Base-by-base conservation (phyloP, 2,113 vertebrate species). In the Alces alces region DNA sequence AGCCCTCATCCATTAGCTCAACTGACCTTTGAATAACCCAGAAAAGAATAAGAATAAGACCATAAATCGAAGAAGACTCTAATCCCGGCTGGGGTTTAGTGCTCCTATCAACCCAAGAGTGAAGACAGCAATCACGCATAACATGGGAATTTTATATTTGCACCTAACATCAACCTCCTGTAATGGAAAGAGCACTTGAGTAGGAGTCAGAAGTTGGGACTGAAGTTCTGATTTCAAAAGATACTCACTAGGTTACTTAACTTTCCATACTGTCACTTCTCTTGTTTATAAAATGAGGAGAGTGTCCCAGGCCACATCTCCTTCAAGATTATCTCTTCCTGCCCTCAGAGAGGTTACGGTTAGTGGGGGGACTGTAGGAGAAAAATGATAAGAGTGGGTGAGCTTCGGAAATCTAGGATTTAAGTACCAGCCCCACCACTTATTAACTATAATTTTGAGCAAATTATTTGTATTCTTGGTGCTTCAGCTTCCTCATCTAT, bases 11-110 rank as follows among this genome's bases (percentile, higher is more conserved):
- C 82, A 96, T 95, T 86, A 94, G 50, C 91, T 54, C 82, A 55
- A 21, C 50, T 93, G 91, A 94, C 89, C 97, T 97, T 89, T 89
- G 89, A 93, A 86, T 91, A 95, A 95, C 96, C 97, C 95, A 96
- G 60, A 57, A 15, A 57, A 91, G 89, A 85, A 55, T 23, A 78
- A 96, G 93, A 98, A 91, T 73, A 84, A 39, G 50, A 39, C 66
- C 36, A 61, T 93, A 83, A 97, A 93, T 86, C 0, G 1, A 94
- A 94, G 84, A 97, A 66, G 60, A 70, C 86, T 86, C 30, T 52
- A 91, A 88, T 96, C 45, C 89, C 47, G 36, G 60, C 91, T 96
- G 89, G 86, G 82, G 2, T 55, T 86, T 94, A 45, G 82, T 19
- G 50, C 45, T 88, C 50, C 76, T 91, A 33, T 55, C 82, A 97